Evolutionary conservation across 2,888 invertebrate genomes (phyloP).

Genomic region (Minunthozetes semirufus): DNA sequence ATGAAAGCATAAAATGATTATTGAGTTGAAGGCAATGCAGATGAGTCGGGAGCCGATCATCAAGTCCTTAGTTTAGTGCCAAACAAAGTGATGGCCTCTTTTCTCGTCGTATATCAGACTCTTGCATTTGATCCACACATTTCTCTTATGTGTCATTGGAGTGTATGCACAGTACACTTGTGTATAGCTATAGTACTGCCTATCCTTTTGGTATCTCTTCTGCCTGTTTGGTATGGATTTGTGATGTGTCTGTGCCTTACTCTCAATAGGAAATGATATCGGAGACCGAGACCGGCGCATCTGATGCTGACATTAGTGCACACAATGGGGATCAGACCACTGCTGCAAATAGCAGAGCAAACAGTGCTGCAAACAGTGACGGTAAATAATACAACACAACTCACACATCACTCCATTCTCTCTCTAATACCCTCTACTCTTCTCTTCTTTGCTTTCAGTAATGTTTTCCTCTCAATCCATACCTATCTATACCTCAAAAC

Average conservation of each 20-base stretch:
- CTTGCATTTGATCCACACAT: conserved; percentile 26
- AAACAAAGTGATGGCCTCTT: background rate
- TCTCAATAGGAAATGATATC: conserved; percentile 31
- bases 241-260: conserved; percentile 16
- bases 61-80: background rate
- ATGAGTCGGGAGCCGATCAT: background rate
- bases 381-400: conserved; percentile 18
- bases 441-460: background rate
- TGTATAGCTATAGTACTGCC: conserved; percentile 7
- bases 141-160: conserved; percentile 16
- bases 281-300: conserved; percentile 28
- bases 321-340: conserved; percentile 31
- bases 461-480: conserved; percentile 10
- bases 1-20: background rate
- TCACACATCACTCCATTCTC: conserved; percentile 13
- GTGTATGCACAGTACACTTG: conserved; percentile 2
- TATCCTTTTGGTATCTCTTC: conserved; percentile 23
- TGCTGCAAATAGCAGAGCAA: background rate
- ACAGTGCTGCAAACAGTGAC: conserved; percentile 24
- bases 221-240: conserved; percentile 23
- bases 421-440: conserved; percentile 7
- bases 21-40: conserved; percentile 7
- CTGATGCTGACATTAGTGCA: conserved; percentile 31
- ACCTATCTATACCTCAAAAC: background rate
- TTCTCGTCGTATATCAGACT: conserved; percentile 1